Base-by-base conservation (phyloP, 2,888 invertebrate genomes). In the Salpingus planirostris region DNA sequence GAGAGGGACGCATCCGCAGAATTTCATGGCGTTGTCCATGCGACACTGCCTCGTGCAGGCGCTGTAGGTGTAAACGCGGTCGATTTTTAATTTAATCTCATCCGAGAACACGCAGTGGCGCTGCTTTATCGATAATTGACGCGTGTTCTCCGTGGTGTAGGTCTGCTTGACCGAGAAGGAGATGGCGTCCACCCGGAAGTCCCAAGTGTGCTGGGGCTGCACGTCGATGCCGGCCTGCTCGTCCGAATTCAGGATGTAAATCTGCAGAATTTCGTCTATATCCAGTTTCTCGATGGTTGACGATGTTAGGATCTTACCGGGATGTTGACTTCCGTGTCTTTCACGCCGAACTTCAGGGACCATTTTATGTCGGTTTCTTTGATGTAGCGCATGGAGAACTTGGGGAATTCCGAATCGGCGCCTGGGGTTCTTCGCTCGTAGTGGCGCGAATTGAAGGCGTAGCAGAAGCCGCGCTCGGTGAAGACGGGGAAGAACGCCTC, bases 31-130 rank as follows among this genome's bases (percentile, higher is more conserved):
- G 27, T 70, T 69, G 36, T 73, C 71, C 76, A 83, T 80, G 21
- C 83, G 71, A 44, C 83, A 84, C 54, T 84, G 76, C 27, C 78
- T 69, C 69, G 81, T 80, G 52, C 84, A 85, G 2, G 78, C 78
- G 0, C 80, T 74, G 49, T 80, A 82, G 0, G 82, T 80, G 50
- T 84, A 84, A 25, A 71, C 69, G 2, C 64, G 33, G 29, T 61
- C 58, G 13, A 50, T 44, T 45, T 74, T 67, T 37, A 85, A 55
- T 33, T 68, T 67, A 11, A 75, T 66, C 57, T 86, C 86, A 46
- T 82, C 72, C 0, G 72, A 67, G 50, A 81, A 85, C 15, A 81
- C 72, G 49, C 87, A 87, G 30, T 78, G 74, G 6, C 87, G 64
- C 56, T 86, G 85, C 2, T 71, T 71, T 7, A 75, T 69, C 1